Evolutionary conservation across 2,797 vertebrate species (phyloP).

Genomic region (Euphonia xanthogaster): DNA sequence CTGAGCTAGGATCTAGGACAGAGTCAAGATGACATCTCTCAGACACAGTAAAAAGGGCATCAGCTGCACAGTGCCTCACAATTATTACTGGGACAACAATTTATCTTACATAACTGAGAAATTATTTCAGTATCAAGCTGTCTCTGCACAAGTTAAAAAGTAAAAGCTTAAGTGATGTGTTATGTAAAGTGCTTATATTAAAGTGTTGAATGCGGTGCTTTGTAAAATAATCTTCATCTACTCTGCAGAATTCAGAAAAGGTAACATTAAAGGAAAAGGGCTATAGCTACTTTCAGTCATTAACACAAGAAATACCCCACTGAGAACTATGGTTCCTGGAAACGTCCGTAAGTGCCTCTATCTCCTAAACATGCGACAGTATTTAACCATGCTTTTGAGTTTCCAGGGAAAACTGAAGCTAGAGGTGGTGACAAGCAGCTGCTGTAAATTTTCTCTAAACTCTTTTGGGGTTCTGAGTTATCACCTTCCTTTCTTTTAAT

Average conservation of each 20-base stretch:
- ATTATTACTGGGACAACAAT: background rate
- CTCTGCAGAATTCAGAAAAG: background rate
- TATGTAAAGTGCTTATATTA: slow-evolving; percentile 15
- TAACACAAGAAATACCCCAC: background rate
- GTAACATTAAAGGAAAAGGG: background rate
- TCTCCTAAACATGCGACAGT: background rate
- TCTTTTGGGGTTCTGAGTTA: background rate
- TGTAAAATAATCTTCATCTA: slow-evolving; percentile 1
- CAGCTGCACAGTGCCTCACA: background rate
- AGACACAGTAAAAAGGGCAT: background rate
- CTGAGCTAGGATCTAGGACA: background rate
- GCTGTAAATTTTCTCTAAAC: background rate
- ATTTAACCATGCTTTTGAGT: background rate
- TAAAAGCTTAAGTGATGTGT: slow-evolving; percentile 19
- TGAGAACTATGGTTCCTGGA: background rate
- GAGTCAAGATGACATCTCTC: background rate
- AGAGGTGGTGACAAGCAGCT: background rate
- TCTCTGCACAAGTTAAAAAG: slow-evolving; percentile 14
- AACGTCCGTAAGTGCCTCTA: background rate
- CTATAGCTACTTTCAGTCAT: background rate
- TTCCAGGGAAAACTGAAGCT: background rate
- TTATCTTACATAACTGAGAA: slow-evolving; percentile 2
- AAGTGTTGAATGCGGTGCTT: background rate
- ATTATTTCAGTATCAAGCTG: background rate
- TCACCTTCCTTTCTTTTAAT: fast-evolving